These are phyloP conservation scores for Acrossocheilus wenchowensis DNA, from an alignment of 2,797 vertebrate genomes.

Conservation along the genomic window DNA sequence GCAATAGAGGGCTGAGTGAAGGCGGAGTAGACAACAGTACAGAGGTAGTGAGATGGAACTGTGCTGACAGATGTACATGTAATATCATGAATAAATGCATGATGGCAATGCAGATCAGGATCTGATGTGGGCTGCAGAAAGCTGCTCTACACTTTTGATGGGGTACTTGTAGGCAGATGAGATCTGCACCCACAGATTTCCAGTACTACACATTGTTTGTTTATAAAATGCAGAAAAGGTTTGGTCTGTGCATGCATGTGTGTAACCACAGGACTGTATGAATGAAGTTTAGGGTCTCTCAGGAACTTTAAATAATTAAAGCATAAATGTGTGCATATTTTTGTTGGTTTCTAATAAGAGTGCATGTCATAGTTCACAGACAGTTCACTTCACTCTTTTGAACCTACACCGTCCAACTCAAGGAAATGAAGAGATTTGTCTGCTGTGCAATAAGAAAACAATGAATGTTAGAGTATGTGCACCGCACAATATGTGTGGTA, in stretches of 20 bases:
- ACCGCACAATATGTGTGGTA: no score
- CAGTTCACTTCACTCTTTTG: constrained; percentile 22
- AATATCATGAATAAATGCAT: constrained; percentile 39
- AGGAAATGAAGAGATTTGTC: constrained; percentile 40
- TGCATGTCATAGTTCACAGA: not conserved
- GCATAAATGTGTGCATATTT: not conserved
- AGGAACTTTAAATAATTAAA: not conserved
- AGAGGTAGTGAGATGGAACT: constrained; percentile 12
- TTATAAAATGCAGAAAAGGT: not conserved
- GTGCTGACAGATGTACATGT: constrained; percentile 28
- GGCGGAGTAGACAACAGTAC: constrained; percentile 5
- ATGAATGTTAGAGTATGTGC: not conserved
- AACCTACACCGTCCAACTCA: not conserved
- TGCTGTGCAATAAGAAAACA: not conserved
- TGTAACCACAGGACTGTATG: not conserved
- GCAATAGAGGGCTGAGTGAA: constrained; percentile 4
- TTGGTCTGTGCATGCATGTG: not conserved
- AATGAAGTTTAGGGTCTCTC: not conserved
- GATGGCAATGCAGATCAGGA: constrained; percentile 31
- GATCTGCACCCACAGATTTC: not conserved
- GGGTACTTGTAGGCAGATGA: not conserved
- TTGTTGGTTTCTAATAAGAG: constrained; percentile 3
- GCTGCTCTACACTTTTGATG: not conserved
- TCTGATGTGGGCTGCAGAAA: not conserved
- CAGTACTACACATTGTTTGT: not conserved